Evolutionary conservation across 2,797 vertebrate genomes (phyloP), one percentile per base, ranked within the genome.

Genomic region (Emys orbicularis): DNA sequence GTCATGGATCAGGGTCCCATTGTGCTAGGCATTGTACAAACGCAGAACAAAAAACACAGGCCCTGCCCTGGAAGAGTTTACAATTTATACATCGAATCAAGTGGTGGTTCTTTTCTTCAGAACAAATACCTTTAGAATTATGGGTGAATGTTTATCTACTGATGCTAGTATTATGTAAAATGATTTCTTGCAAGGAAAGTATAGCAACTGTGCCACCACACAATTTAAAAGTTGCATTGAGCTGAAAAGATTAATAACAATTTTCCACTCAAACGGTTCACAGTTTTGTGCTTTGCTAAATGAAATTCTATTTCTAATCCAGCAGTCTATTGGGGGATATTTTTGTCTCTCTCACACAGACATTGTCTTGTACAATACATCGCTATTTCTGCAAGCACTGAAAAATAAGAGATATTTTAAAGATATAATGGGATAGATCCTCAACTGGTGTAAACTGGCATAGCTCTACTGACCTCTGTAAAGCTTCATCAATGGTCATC

Each of bases 311-410:
- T 41, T 41, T 72, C 10, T 41, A 72, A 41, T 90, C 80, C 23
- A 29, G 11, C 1, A 2, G 86, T 94, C 54, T 96, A 84, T 94
- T 84, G 91, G 21, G 23, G 25, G 79, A 81, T 97, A 95, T 96
- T 97, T 97, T 97, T 97, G 94, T 90, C 81, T 34, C 44, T 94
- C 19, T 96, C 94, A 90, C 93, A 96, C 85, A 95, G 83, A 96
- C 95, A 89, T 93, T 9, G 83, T 95, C 9, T 68, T 96, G 81
- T n/a, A 92, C 91, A 86, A 1, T 27, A 94, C 90, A 68, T 93
- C 93, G 86, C 59, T 61, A 31, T 61, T 61, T 34, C 59, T 53
- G 80, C 47, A 87, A 86, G 54, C 94, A 84, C 31, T 87, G 80
- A 95, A 90, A 95, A 96, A 34, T 72, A 80, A 59, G 83, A 92